Conservation (phyloP, 2,113 vertebrate species). For the Uropsilus gracilis region DNA sequence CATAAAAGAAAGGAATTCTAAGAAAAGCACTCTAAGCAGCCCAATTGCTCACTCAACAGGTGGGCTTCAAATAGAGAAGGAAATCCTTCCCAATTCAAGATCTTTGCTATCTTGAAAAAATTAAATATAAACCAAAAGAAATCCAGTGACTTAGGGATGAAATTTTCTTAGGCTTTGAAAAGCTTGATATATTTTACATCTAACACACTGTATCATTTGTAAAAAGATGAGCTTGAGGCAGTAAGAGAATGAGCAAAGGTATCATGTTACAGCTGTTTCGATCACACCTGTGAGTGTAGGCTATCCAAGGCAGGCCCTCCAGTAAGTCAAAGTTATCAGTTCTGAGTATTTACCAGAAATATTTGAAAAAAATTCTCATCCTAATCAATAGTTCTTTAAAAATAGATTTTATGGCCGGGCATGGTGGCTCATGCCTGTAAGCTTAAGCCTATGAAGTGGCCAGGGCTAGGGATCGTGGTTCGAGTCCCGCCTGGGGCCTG, state of each 20-base stretch:
- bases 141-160: not conserved
- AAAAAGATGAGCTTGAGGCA: not conserved
- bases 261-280: not conserved
- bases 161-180: slow-evolving; percentile 30
- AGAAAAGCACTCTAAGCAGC: not conserved
- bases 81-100: not conserved
- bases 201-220: not conserved
- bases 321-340: not conserved
- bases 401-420: no score
- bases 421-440: no score
- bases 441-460: no score
- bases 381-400: slow-evolving; percentile 29
- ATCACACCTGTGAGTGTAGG: not conserved
- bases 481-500: no score
- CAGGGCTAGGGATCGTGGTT: no score
- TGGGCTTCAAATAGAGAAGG: not conserved
- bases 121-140: slow-evolving; percentile 26
- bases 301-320: not conserved
- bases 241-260: not conserved
- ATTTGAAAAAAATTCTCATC: slow-evolving; percentile 1
- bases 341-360: not conserved
- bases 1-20: not conserved
- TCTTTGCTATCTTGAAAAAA: not conserved
- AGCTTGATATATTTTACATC: not conserved
- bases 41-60: not conserved